Conservation (phyloP, 2,113 vertebrate genomes). For the Eleginops maclovinus region DNA sequence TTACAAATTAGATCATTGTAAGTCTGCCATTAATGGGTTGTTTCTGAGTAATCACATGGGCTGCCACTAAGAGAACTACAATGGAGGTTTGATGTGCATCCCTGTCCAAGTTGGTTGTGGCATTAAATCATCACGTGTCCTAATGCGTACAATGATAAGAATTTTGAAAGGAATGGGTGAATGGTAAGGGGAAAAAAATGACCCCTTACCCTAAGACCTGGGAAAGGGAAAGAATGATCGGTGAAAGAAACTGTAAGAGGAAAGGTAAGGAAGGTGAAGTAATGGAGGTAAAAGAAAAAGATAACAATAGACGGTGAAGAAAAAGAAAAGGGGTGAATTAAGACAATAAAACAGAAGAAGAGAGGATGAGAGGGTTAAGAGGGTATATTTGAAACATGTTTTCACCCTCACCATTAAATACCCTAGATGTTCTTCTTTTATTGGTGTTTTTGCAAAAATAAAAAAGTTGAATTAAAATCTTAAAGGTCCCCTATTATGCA, state of each 20-base stretch:
- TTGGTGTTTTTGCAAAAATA: no score
- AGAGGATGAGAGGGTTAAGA: neutral
- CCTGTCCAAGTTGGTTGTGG: neutral
- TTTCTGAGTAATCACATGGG: neutral
- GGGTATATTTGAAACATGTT: no score
- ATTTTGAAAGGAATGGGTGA: neutral
- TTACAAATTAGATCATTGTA: constrained; percentile 10
- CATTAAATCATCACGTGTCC: constrained; percentile 14
- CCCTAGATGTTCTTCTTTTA: no score
- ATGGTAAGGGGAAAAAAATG: neutral
- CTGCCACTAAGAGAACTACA: neutral
- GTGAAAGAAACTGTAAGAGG: neutral
- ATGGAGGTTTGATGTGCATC: neutral
- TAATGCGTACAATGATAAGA: neutral
- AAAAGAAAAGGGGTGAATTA: neutral
- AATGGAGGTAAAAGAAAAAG: neutral
- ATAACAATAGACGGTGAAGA: neutral
- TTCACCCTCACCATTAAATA: no score
- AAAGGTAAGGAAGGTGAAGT: neutral
- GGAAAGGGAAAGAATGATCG: neutral
- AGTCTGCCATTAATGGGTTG: neutral
- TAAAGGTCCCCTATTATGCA: no score
- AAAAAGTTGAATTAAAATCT: no score
- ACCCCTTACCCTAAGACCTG: no score
- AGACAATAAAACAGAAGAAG: neutral